Conservation (phyloP, 2,797 vertebrate species). For the Sebastes baramenuke region DNA sequence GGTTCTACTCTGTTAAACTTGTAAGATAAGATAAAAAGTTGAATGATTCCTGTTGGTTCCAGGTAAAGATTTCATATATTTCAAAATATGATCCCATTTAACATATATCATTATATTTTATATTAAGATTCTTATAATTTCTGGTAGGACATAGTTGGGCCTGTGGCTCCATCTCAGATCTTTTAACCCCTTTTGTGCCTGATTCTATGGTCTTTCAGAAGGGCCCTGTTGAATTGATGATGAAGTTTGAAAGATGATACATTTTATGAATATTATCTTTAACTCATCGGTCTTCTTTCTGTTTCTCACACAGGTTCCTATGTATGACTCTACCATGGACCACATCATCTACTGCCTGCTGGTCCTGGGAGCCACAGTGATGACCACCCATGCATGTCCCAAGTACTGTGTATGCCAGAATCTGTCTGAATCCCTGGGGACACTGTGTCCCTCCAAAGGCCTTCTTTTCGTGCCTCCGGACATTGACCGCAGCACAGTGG, state of each 20-base stretch:
- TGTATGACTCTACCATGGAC: slow-evolving; percentile 92
- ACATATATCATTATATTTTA: background rate
- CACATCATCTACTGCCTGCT: slow-evolving; percentile 89
- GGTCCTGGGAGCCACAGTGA: slow-evolving; percentile 90
- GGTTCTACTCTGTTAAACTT: background rate
- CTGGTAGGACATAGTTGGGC: background rate
- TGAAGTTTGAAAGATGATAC: background rate
- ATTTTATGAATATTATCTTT: background rate
- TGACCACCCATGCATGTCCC: slow-evolving; percentile 88
- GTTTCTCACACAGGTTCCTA: slow-evolving; percentile 76
- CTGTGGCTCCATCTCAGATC: background rate
- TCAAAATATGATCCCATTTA: background rate
- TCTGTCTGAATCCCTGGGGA: slow-evolving; percentile 93
- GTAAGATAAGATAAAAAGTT: background rate
- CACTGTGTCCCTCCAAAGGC: slow-evolving; percentile 93
- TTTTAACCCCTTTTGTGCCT: background rate
- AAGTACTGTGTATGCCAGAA: slow-evolving; percentile 96
- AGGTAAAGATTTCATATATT: background rate
- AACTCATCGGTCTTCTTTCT: slow-evolving; percentile 3
- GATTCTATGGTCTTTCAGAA: background rate
- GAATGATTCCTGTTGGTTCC: background rate
- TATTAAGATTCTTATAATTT: background rate
- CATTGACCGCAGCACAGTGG: slow-evolving; percentile 92
- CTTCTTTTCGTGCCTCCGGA: slow-evolving; percentile 93
- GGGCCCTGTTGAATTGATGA: background rate